Percentiles rank a stretch among this genome's conserved stretches.
Conservation (phyloP, 2,113 vertebrate genomes). For the Leptobrachium ailaonicum region DNA sequence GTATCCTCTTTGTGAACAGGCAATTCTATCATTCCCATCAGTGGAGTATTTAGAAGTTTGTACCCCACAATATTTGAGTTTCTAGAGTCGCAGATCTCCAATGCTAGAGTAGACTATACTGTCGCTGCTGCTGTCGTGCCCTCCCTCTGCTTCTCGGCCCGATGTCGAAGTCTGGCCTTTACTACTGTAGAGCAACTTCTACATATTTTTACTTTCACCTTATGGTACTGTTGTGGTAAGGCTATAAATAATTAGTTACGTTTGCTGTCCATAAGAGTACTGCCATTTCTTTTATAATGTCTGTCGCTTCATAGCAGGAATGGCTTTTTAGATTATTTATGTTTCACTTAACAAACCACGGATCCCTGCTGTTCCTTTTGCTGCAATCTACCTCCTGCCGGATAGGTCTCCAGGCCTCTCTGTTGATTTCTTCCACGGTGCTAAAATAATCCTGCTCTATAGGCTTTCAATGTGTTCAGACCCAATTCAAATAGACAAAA, state of each 20-base stretch:
- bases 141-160: too few species aligned
- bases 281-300: slow-evolving; percentile 16
- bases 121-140: too few species aligned
- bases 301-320: slow-evolving; percentile 14
- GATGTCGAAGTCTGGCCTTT: too few species aligned
- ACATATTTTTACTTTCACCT: too few species aligned
- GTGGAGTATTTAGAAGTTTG: too few species aligned
- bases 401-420: not conserved
- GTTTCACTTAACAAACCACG: slow-evolving; percentile 34
- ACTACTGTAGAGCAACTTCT: too few species aligned
- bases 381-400: slow-evolving; percentile 27
- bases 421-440: not conserved
- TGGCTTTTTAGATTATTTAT: slow-evolving; percentile 38
- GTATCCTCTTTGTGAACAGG: too few species aligned
- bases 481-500: not conserved
- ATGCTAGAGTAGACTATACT: too few species aligned
- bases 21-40: too few species aligned
- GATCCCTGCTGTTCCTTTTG: slow-evolving; percentile 14
- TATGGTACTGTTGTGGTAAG: too few species aligned
- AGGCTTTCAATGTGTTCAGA: not conserved
- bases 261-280: slow-evolving; percentile 6
- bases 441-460: not conserved
- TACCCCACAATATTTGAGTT: too few species aligned
- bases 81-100: too few species aligned
- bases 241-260: slow-evolving; percentile 23